These are phyloP conservation scores for Caenorhabditis sinica DNA, from an alignment of 2,888 invertebrate species.

Conservation along the genomic window DNA sequence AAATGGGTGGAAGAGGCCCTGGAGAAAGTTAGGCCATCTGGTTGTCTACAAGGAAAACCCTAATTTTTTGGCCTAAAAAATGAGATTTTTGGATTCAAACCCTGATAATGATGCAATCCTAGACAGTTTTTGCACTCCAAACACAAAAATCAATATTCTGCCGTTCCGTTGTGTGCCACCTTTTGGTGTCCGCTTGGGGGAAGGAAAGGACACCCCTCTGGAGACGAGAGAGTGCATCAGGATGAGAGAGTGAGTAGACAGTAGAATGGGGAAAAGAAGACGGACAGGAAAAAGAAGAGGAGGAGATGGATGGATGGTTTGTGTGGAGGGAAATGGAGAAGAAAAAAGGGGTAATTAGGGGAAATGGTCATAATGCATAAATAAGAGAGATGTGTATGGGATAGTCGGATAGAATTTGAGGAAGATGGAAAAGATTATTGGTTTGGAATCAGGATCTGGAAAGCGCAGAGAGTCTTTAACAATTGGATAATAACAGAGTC, in stretches of 20 bases:
- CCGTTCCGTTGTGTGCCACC: background rate
- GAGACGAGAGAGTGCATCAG: background rate
- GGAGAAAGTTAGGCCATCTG: slow-evolving; percentile 4
- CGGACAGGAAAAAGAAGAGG: too few species aligned
- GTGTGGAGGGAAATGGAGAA: background rate
- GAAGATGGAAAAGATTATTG: background rate
- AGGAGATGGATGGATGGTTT: too few species aligned
- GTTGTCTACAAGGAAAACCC: too few species aligned
- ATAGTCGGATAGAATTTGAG: background rate
- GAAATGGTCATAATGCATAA: slow-evolving; percentile 13
- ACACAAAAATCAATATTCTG: background rate
- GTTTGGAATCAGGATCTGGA: too few species aligned
- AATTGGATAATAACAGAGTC: too few species aligned
- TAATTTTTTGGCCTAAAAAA: background rate
- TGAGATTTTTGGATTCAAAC: background rate
- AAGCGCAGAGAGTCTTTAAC: too few species aligned
- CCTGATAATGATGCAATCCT: background rate
- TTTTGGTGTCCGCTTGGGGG: background rate
- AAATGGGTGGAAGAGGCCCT: background rate
- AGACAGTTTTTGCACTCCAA: too few species aligned
- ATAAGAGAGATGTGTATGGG: background rate
- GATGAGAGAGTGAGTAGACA: background rate
- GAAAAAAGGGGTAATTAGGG: slow-evolving; percentile 4
- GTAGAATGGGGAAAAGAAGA: background rate
- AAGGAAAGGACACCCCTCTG: too few species aligned